Conservation (phyloP, 2,113 vertebrate genomes). For the Datnioides undecimradiatus region DNA sequence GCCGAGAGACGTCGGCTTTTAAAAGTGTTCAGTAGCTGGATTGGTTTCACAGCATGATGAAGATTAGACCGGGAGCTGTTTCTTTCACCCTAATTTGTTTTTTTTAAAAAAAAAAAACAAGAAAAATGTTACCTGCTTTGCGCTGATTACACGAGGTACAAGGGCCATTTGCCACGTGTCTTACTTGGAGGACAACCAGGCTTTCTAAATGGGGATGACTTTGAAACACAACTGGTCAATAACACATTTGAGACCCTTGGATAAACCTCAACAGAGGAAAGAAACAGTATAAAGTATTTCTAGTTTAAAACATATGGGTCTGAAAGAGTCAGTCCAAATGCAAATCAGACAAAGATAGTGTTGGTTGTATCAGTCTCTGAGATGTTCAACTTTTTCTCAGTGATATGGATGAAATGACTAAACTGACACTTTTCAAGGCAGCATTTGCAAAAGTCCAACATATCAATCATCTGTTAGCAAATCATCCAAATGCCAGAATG, state of each 20-base stretch:
- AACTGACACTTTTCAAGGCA: background rate
- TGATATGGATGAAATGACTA: background rate
- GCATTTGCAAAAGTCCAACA: background rate
- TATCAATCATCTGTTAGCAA: background rate
- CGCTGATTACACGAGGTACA: background rate
- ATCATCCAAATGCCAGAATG: background rate
- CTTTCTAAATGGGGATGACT: background rate
- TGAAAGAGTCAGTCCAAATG: background rate
- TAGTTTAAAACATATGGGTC: too few species aligned
- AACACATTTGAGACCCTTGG: background rate
- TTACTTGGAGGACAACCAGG: slow-evolving; percentile 1
- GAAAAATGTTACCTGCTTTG: background rate
- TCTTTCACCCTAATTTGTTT: background rate
- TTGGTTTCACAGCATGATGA: slow-evolving; percentile 21
- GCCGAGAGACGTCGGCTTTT: background rate
- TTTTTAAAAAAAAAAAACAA: background rate
- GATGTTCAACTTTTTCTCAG: background rate
- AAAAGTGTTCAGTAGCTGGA: background rate
- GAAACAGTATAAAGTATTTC: too few species aligned
- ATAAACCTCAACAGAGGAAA: background rate
- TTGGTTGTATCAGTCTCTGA: background rate
- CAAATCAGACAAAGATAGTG: background rate
- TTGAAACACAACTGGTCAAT: background rate
- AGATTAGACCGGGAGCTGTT: background rate
- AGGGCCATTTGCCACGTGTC: slow-evolving; percentile 6